Base-by-base conservation (phyloP, 2,888 invertebrate genomes). In the Xestia rhomboidea region DNA sequence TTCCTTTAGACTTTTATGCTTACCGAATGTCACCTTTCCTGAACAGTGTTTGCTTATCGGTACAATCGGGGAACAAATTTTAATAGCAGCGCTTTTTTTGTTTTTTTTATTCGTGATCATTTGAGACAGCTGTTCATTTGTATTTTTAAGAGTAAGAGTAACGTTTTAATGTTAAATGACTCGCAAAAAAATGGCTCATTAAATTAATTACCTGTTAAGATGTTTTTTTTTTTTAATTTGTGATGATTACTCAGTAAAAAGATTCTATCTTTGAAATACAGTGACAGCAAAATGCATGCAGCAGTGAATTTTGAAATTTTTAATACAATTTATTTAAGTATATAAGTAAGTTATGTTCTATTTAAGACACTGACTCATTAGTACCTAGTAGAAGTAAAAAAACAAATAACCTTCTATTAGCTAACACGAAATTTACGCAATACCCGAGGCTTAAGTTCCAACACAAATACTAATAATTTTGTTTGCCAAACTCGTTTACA, bases 11-110 rank as follows among this genome's bases (percentile, higher is more conserved):
- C 91, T 93, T 94, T 95, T 94, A 94, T 95, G 95, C 93, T 92
- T 90, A 93, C 95, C 95, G 96, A 96, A 94, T 96, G 96, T 96
- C 96, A 95, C 96, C 95, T 96, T 95, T 94, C 93, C 93, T 92
- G 93, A 91, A 87, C 89, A 90, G 90, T 93, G 92, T 93, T 93
- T 91, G 90, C 93, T 96, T 96, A 96, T 96, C 96, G 88, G 81
- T 87, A 91, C 92, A 91, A 95, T 95, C 95, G 87, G 89, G 90
- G 91, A 89, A 90, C 90, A 85, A 93, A 93, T 93, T 94, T 93
- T 94, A 93, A 94, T 93, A 87, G 87, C 83, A 57, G 51, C 38
- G n/a, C 51, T 57, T 75, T 73, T 93, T 94, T 94, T 46, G 13
- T 94, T 57, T 71, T 73, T 93, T 94, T 94, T 95, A 90, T 88